A percentile compares a stretch with the other conserved stretches of the same genome.
Conservation (phyloP, 1,140 invertebrate species). For the Choristoneura fumiferana region DNA sequence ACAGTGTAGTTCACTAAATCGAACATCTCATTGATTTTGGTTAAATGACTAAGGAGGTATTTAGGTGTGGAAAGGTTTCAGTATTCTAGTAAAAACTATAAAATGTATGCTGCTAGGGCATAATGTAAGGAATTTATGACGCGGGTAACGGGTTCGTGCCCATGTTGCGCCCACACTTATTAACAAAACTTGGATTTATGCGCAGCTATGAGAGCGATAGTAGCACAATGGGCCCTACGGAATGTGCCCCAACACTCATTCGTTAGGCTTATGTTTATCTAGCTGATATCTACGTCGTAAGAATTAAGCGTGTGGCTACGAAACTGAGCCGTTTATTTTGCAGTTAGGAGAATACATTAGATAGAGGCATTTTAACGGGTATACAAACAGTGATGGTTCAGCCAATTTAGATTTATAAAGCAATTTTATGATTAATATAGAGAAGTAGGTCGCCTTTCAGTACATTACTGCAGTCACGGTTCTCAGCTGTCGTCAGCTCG, state of each 20-base stretch:
- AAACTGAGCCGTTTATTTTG: background rate
- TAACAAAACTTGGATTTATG: constrained; percentile 72
- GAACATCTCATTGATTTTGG: too few relatives aligned
- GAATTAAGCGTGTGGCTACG: background rate
- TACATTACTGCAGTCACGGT: constrained; percentile 40
- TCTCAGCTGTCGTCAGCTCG: constrained; percentile 33
- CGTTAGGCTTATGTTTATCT: constrained; percentile 18
- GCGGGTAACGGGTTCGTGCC: constrained; percentile 50
- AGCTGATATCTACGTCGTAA: constrained; percentile 19
- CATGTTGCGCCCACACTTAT: constrained; percentile 66
- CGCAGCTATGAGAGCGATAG: constrained; percentile 57
- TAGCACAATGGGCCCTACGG: constrained; percentile 61
- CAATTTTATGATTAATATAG: constrained; percentile 22
- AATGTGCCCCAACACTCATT: constrained; percentile 58
- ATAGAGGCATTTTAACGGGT: constrained; percentile 1
- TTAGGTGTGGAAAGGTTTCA: too few relatives aligned
- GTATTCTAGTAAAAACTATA: background rate
- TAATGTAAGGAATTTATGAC: constrained; percentile 38
- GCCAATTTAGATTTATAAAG: background rate
- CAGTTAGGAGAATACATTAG: background rate
- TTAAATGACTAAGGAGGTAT: too few relatives aligned
- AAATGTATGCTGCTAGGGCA: constrained; percentile 5
- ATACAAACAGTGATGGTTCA: background rate
- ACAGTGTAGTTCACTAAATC: too few relatives aligned
- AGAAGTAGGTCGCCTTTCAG: constrained; percentile 36